Evolutionary conservation across 2,113 vertebrate species (phyloP).

Genomic region (Halcyon malimbica): DNA sequence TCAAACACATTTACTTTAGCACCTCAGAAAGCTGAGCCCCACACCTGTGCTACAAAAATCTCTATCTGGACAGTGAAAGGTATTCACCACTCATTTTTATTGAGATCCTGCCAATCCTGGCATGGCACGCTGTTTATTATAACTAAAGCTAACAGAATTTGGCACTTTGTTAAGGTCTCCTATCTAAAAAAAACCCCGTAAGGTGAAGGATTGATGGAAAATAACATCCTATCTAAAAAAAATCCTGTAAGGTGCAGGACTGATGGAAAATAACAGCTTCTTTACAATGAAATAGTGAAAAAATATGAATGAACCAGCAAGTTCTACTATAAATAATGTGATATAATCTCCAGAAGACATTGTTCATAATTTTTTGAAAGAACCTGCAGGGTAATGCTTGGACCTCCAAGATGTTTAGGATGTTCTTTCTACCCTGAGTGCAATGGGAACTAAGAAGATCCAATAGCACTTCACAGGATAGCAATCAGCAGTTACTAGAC

Average conservation of each 20-base stretch:
- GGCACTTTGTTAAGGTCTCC: background rate
- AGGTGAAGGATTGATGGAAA: no score
- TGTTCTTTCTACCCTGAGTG: background rate
- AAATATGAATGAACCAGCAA: background rate
- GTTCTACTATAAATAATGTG: background rate
- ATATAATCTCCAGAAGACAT: background rate
- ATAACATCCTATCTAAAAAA: background rate
- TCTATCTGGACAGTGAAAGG: background rate
- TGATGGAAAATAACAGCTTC: background rate
- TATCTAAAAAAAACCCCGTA: background rate
- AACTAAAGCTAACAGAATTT: background rate
- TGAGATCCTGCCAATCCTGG: background rate
- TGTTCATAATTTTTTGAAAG: background rate
- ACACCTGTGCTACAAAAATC: background rate
- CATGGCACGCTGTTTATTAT: background rate
- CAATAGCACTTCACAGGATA: background rate
- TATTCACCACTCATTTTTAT: background rate
- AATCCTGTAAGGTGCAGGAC: accelerated
- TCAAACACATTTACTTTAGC: background rate
- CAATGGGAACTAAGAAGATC: background rate
- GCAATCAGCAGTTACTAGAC: background rate
- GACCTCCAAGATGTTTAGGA: background rate
- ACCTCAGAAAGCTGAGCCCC: background rate
- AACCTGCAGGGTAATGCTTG: background rate
- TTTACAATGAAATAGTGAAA: background rate